Evolutionary conservation across 1,140 invertebrate genomes (phyloP).

Genomic region (Psix sp.): DNA sequence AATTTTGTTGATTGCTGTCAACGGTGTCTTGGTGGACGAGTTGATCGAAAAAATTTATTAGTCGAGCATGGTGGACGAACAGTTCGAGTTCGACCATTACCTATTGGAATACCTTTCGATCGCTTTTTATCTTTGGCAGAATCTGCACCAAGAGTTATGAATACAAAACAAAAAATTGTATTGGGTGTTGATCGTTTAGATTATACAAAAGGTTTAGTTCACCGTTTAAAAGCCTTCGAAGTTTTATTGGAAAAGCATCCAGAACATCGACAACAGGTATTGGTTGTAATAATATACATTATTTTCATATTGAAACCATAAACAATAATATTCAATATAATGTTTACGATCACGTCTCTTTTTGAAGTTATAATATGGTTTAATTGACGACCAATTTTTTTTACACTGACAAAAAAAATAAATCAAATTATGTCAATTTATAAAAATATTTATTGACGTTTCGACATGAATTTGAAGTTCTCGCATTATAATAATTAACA

Average conservation of each 20-base stretch:
- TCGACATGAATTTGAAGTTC: too few species aligned
- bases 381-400: too few species aligned
- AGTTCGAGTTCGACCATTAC: slow-evolving; percentile 87
- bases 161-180: slow-evolving; percentile 87
- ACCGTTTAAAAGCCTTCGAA: slow-evolving; percentile 90
- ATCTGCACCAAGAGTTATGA: slow-evolving; percentile 83
- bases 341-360: too few species aligned
- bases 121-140: slow-evolving; percentile 89
- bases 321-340: too few species aligned
- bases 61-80: slow-evolving; percentile 92
- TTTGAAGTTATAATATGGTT: too few species aligned
- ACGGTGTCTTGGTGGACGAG: slow-evolving; percentile 89
- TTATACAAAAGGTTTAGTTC: slow-evolving; percentile 93
- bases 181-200: slow-evolving; percentile 92
- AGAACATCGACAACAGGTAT: slow-evolving; percentile 89
- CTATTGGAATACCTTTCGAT: slow-evolving; percentile 92
- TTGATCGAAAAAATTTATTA: slow-evolving; percentile 90
- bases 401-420: too few species aligned
- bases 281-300: neutral
- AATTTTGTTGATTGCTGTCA: slow-evolving; percentile 96
- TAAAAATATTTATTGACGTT: too few species aligned
- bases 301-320: too few species aligned
- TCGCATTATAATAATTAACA: too few species aligned
- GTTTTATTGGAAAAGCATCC: slow-evolving; percentile 89
- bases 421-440: too few species aligned